Conservation (phyloP, 2,888 invertebrate genomes). For the Acholoe squamosa region DNA sequence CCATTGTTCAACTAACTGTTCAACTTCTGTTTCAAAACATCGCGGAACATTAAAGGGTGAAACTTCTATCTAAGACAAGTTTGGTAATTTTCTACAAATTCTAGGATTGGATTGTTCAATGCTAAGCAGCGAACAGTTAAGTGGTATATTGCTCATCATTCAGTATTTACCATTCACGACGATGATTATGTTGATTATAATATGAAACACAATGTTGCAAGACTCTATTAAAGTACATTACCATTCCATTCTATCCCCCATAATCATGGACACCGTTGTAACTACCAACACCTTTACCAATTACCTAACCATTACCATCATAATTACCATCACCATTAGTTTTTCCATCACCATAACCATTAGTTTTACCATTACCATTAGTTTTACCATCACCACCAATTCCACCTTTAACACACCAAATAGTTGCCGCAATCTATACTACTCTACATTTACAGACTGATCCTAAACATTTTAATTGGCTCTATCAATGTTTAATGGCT, state of each 20-base stretch:
- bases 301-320: too few relatives aligned
- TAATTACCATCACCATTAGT: slow-evolving; percentile 36
- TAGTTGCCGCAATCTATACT: background rate
- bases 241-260: background rate
- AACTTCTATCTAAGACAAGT: background rate
- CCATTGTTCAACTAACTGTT: too few relatives aligned
- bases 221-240: background rate
- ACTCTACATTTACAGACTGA: background rate
- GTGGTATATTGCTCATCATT: slow-evolving; percentile 17
- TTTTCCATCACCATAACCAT: slow-evolving; percentile 64
- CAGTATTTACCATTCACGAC: background rate
- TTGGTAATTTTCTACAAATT: background rate
- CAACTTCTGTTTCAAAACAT: background rate
- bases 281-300: slow-evolving; percentile 58
- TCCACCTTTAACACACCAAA: background rate
- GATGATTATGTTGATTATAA: background rate
- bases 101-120: too few relatives aligned
- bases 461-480: background rate
- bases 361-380: slow-evolving; percentile 64
- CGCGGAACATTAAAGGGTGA: background rate
- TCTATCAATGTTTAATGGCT: background rate
- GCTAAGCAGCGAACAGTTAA: background rate
- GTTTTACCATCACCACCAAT: slow-evolving; percentile 17
- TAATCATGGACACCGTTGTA: slow-evolving; percentile 64
- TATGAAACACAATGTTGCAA: background rate